These are phyloP conservation scores for Sphenopsis melanotis DNA, from an alignment of 2,797 vertebrate genomes.

Conservation along the genomic window DNA sequence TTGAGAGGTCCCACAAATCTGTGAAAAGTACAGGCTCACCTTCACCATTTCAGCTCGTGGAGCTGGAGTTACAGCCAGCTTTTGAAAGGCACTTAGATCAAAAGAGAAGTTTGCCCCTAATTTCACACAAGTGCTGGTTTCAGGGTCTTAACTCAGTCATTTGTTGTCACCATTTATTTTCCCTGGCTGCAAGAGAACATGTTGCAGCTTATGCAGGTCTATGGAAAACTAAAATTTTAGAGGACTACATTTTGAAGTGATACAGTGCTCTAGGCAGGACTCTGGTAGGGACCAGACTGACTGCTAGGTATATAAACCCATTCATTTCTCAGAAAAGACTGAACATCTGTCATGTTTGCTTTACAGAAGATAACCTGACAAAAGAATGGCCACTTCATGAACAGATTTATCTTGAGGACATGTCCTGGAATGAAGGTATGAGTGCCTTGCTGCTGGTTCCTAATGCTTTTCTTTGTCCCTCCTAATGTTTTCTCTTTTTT, in stretches of 20 bases:
- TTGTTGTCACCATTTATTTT: background rate
- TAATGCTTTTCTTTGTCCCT: background rate
- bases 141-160: background rate
- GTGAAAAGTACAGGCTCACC: background rate
- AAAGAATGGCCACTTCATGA: constrained; percentile 85
- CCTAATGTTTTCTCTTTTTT: background rate
- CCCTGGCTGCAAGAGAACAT: background rate
- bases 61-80: background rate
- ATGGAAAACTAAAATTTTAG: background rate
- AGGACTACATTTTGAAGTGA: background rate
- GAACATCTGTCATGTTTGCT: constrained; percentile 36
- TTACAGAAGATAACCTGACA: constrained; percentile 81
- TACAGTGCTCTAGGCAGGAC: background rate
- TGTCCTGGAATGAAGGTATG: constrained; percentile 86
- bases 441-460: background rate
- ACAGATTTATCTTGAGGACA: constrained; percentile 81
- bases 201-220: background rate
- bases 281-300: background rate
- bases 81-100: background rate
- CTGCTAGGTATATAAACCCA: background rate
- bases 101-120: background rate
- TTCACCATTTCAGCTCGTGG: background rate
- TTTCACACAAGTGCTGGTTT: background rate
- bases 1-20: background rate
- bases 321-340: background rate